Percentiles rank a stretch among this genome's conserved stretches.
phyloP scores from a whole-genome alignment of 2,113 vertebrate species.

The Mesoclemmys tuberculata region DNA sequence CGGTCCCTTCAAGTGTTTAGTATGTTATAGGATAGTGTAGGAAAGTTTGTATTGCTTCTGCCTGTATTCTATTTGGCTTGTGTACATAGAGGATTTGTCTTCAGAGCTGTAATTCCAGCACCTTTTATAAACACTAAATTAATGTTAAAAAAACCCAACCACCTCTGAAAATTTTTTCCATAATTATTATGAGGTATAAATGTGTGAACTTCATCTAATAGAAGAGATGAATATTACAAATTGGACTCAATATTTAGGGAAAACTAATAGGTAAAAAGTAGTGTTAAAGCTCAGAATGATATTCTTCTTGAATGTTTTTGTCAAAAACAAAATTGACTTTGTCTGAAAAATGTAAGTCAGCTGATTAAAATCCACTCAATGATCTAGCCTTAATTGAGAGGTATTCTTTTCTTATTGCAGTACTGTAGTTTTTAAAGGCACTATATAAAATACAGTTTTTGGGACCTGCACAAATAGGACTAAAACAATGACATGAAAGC shows the following conservation, averaged over 20 bases:
- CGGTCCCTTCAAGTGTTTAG: background rate
- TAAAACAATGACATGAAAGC: background rate
- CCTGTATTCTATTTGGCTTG: background rate
- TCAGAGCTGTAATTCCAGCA: background rate
- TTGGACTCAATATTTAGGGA: background rate
- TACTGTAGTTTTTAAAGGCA: background rate
- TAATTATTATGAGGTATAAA: background rate
- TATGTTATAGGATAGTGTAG: background rate
- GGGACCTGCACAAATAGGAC: background rate
- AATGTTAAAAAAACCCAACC: background rate
- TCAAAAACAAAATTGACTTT: background rate
- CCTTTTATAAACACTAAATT: background rate
- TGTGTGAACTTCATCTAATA: background rate
- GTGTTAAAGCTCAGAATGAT: background rate
- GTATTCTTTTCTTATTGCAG: background rate
- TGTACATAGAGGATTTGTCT: background rate
- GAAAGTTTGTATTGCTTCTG: background rate
- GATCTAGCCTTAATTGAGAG: background rate
- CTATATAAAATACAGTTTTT: background rate
- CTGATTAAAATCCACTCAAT: background rate
- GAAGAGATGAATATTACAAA: background rate
- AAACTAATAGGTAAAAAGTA: background rate
- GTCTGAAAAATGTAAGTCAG: background rate
- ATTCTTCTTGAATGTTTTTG: background rate
- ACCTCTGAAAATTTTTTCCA: background rate